Evolutionary conservation across 2,113 vertebrate species (phyloP).

Genomic region (Tursiops truncatus): DNA sequence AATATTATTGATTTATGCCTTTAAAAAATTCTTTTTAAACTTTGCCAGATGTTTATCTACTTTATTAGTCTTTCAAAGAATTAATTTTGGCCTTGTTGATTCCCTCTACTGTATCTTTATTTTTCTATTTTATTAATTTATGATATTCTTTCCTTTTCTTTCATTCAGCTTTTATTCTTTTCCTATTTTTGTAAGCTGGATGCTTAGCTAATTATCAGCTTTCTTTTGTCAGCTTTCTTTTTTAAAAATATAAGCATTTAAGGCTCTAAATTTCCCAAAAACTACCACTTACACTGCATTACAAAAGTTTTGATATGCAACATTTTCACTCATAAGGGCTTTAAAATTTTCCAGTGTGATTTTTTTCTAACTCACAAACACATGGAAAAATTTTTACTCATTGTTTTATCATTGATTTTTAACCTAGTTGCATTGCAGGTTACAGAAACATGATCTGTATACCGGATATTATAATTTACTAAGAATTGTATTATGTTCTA

Average conservation of each 20-base stretch:
- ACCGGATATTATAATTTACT: neutral
- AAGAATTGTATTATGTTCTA: neutral
- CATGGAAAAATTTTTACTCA: neutral
- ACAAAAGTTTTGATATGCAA: neutral
- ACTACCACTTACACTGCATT: neutral
- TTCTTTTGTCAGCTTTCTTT: neutral
- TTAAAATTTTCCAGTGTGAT: neutral
- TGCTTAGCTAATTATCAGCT: neutral
- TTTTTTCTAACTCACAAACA: neutral
- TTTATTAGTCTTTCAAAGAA: constrained; percentile 34
- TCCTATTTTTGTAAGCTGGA: neutral
- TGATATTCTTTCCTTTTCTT: neutral
- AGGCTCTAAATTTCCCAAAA: neutral
- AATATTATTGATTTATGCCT: neutral
- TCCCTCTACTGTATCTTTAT: neutral
- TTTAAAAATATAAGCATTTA: neutral
- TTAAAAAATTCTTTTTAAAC: neutral
- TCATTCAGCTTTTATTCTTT: neutral
- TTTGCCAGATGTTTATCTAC: neutral
- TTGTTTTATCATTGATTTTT: neutral
- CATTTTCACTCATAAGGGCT: neutral
- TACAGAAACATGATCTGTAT: neutral
- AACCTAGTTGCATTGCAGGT: neutral
- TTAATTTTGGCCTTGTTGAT: neutral
- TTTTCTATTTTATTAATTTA: constrained; percentile 40